Evolutionary conservation across 2,797 vertebrate genomes (phyloP), one percentile per base, ranked within the genome.

Genomic region (Pyrrhura leucotis): DNA sequence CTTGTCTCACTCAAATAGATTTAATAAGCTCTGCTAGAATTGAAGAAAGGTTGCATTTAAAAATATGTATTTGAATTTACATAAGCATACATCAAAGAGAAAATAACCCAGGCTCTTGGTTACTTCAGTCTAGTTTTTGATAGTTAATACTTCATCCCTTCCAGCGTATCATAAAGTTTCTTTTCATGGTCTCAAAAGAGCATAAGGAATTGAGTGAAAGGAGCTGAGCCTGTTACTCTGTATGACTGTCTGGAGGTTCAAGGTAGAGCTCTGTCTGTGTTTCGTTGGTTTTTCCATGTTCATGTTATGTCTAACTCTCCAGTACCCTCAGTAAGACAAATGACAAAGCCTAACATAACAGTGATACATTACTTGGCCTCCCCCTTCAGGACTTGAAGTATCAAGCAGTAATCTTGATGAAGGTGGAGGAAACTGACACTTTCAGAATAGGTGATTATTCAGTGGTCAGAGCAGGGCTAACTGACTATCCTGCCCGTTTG

Each of bases 41-140:
- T 85, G 90, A 96, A 97, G 95, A 96, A 93, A 92, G 75, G 88
- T 88, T 90, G 48, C 66, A 83, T 96, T 97, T 95, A 95, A 82
- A 79, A 14, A 2, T 93, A 89, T 90, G 90, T 92, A 90, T 90
- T 94, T 94, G 68, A 89, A 93, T 96, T 95, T 96, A 92, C 90
- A 89, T 97, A 94, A 91, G 65, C 85, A 93, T 85, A 85, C 72
- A 95, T 96, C 81, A 95, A 80, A 91, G 50, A 72, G 31, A 90
- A 96, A 94, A 80, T 77, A 85, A 82, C 29, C 45, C 53, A 85
- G 25, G 14, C 48, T 94, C 88, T 90, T 67, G 33, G 73, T 93
- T 91, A 77, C 65, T 95, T 89, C 77, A 75, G 86, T 94, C 68
- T 88, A 56, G 48, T 62, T 95, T 95, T 91, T 90, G 86, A 51